Conservation (phyloP, 2,888 invertebrate genomes). For the Ichneumoninae sp. region DNA sequence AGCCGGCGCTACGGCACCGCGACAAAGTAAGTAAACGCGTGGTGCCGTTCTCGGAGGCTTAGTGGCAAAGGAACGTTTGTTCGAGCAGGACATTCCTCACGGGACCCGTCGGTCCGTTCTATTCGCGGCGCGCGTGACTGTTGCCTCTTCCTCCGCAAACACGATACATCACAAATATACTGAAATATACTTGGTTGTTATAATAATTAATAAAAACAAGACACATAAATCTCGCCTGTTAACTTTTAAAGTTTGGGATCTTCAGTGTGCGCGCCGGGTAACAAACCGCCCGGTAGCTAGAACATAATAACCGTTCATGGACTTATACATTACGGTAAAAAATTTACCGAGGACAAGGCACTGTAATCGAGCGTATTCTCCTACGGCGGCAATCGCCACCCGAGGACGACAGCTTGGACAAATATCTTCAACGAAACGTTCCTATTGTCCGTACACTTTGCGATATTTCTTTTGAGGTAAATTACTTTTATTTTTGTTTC, state of each 20-base stretch:
- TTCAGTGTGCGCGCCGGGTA: not conserved
- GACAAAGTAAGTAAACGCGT: conserved; percentile 47
- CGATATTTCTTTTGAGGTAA: not conserved
- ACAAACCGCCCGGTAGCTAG: conserved; percentile 2
- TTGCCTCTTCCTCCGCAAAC: not conserved
- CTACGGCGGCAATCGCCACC: not conserved
- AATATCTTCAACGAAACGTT: not conserved
- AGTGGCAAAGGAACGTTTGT: conserved; percentile 51
- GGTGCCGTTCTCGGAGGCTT: conserved; percentile 27
- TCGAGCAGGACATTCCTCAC: conserved; percentile 17
- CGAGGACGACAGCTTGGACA: not conserved
- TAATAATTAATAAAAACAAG: not conserved
- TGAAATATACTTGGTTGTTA: not conserved
- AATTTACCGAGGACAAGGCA: conserved; percentile 47
- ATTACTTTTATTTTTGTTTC: not conserved
- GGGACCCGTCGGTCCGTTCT: conserved; percentile 13
- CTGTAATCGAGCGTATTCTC: conserved; percentile 12
- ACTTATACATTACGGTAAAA: conserved; percentile 30
- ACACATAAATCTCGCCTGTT: not conserved
- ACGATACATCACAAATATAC: not conserved
- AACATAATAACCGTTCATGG: conserved; percentile 29
- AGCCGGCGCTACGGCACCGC: conserved; percentile 47
- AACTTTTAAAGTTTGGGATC: not conserved
- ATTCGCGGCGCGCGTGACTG: not conserved
- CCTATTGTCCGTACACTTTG: not conserved